Percentiles rank a stretch among this genome's conserved stretches.
Conservation (phyloP, 2,888 invertebrate genomes). For the Dioctria linearis region DNA sequence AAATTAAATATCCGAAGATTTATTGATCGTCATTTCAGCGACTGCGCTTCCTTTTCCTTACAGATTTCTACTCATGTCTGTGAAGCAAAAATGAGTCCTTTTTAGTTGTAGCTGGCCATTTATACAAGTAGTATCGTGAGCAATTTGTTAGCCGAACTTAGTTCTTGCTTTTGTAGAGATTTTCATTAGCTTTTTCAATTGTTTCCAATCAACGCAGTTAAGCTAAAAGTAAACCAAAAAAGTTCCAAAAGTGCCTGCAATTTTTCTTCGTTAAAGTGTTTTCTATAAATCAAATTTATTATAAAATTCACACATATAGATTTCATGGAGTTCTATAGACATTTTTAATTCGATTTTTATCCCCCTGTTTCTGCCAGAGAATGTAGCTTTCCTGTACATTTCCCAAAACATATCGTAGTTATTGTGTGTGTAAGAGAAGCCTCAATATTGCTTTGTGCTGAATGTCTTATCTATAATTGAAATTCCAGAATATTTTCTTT, state of each 20-base stretch:
- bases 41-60: background rate
- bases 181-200: constrained; percentile 36
- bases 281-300: background rate
- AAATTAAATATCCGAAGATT: constrained; percentile 18
- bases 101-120: constrained; percentile 26
- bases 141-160: constrained; percentile 21
- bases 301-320: too few species aligned
- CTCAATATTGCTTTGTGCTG: background rate
- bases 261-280: constrained; percentile 22
- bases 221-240: constrained; percentile 10
- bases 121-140: constrained; percentile 24
- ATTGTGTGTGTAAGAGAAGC: background rate
- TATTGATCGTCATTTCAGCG: constrained; percentile 32
- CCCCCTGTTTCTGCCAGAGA: background rate
- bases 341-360: constrained; percentile 14
- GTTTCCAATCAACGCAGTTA: background rate
- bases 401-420: background rate
- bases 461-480: constrained; percentile 21
- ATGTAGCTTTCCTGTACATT: constrained; percentile 8
- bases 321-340: background rate
- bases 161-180: constrained; percentile 17
- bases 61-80: background rate
- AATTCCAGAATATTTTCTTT: background rate
- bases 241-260: constrained; percentile 6
- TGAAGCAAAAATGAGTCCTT: background rate